Conservation (phyloP, 2,113 vertebrate species). For the Rallus limicola region DNA sequence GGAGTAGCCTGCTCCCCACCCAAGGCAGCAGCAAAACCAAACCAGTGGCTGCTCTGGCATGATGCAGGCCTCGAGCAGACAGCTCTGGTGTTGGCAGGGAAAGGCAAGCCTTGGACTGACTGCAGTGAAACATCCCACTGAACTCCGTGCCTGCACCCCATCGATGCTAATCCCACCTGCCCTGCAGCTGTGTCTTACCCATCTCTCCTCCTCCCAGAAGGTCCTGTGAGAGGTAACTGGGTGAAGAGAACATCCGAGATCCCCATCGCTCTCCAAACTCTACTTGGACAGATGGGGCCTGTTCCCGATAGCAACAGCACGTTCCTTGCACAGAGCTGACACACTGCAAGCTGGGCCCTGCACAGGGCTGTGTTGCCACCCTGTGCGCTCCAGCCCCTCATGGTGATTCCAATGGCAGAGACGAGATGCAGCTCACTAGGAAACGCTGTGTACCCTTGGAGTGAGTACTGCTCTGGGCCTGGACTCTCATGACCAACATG, state of each 20-base stretch:
- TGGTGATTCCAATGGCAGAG: rapidly evolving
- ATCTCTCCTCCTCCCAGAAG: background rate
- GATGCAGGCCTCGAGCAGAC: background rate
- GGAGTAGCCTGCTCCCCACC: background rate
- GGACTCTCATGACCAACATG: rapidly evolving
- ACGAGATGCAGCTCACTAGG: background rate
- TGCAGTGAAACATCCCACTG: rapidly evolving
- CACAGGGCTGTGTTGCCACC: background rate
- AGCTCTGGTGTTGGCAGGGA: background rate
- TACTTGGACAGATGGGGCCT: rapidly evolving
- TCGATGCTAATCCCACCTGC: background rate
- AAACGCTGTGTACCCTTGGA: background rate
- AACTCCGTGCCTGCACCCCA: background rate
- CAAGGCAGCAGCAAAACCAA: background rate
- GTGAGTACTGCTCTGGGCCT: background rate
- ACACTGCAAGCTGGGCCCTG: background rate
- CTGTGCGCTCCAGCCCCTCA: background rate
- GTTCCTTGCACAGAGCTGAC: background rate
- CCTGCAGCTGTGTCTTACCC: rapidly evolving
- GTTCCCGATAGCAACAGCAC: background rate
- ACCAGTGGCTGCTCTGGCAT: rapidly evolving
- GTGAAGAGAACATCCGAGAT: background rate
- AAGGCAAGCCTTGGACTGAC: background rate
- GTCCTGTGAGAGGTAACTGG: background rate
- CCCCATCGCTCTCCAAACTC: background rate